A percentile compares a stretch with the other conserved stretches of the same genome.
phyloP scores from a whole-genome alignment of 2,888 invertebrate species.

The Rhagophthalmus giganteus region DNA sequence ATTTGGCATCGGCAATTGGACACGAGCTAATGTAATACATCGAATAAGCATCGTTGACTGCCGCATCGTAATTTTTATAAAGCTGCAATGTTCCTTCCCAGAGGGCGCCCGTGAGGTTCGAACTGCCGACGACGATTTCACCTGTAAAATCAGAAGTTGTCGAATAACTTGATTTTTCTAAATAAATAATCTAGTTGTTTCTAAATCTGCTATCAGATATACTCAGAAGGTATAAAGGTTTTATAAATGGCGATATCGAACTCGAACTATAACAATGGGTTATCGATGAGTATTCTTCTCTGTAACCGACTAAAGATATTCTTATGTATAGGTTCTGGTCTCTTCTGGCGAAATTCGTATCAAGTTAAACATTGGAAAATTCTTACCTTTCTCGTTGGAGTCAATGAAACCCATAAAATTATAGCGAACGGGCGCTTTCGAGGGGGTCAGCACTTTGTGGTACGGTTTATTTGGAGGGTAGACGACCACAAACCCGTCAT shows the following conservation, averaged over 20 bases:
- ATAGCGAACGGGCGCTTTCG: slow-evolving; percentile 43
- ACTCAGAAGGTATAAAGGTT: no score
- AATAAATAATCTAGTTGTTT: not conserved
- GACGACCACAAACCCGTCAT: slow-evolving; percentile 33
- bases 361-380: slow-evolving; percentile 4
- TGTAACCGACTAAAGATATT: no score
- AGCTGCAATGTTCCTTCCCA: slow-evolving; percentile 66
- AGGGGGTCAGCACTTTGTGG: slow-evolving; percentile 42
- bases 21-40: slow-evolving; percentile 55
- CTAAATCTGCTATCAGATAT: no score
- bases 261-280: no score
- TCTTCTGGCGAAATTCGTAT: no score
- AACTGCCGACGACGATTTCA: slow-evolving; percentile 61
- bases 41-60: slow-evolving; percentile 49
- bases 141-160: slow-evolving; percentile 44
- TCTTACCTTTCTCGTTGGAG: slow-evolving; percentile 44
- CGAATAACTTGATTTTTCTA: not conserved
- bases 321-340: no score
- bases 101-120: slow-evolving; percentile 62
- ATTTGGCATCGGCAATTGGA: slow-evolving; percentile 54
- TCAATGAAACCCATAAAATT: slow-evolving; percentile 47
- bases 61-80: slow-evolving; percentile 54
- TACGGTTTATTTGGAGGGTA: slow-evolving; percentile 50
- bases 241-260: no score
- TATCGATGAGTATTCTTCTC: no score